These are phyloP conservation scores for Chiroxiphia lanceolata DNA, from an alignment of 2,797 vertebrate genomes.

Conservation along the genomic window DNA sequence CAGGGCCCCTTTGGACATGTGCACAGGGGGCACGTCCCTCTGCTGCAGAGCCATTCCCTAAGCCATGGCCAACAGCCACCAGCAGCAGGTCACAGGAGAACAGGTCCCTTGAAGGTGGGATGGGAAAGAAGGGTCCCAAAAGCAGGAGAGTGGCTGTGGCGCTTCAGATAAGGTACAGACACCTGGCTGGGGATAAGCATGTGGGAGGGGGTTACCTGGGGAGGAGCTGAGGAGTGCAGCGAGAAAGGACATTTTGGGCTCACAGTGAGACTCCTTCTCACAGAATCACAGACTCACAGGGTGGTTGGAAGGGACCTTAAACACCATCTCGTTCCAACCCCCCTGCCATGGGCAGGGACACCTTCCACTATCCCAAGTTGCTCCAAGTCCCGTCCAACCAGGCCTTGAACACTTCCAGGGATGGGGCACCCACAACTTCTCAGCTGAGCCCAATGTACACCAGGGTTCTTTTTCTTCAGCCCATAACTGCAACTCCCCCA, in stretches of 20 bases:
- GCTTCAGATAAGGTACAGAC: background rate
- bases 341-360: background rate
- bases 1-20: background rate
- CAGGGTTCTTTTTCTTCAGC: fast-evolving
- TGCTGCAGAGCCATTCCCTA: background rate
- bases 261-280: background rate
- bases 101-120: background rate
- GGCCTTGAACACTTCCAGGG: background rate
- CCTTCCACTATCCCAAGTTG: background rate
- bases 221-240: background rate
- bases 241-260: background rate
- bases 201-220: background rate
- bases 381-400: background rate
- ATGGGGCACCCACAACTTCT: background rate
- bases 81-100: background rate
- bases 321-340: background rate
- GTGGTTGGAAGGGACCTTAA: background rate
- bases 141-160: background rate
- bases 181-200: background rate
- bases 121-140: background rate
- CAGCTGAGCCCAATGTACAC: background rate
- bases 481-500: background rate
- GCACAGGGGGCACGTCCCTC: fast-evolving
- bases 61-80: background rate
- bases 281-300: background rate